Conservation (phyloP, 2,888 invertebrate species). For the Cantharis nigra region DNA sequence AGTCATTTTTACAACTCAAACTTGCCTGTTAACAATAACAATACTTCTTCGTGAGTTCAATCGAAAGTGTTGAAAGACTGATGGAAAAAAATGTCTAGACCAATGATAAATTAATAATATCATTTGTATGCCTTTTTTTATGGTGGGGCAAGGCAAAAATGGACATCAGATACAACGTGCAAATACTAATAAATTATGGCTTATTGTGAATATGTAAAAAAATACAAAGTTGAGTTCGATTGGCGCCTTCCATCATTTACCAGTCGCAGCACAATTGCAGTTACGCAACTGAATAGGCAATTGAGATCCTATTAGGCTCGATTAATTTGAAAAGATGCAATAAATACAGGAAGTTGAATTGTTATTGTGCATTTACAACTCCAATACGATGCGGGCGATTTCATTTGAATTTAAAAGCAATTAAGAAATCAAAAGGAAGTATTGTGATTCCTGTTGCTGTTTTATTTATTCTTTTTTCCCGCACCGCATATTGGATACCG, state of each 20-base stretch:
- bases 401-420: conserved; percentile 14
- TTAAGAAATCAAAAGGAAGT: neutral
- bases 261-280: conserved; percentile 33
- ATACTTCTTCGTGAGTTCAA: conserved; percentile 9
- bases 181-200: conserved; percentile 7
- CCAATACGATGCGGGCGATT: conserved; percentile 17
- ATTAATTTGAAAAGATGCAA: conserved; percentile 36
- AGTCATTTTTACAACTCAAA: conserved; percentile 14
- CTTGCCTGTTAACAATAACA: conserved; percentile 19
- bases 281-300: conserved; percentile 42
- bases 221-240: neutral
- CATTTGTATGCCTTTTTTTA: neutral
- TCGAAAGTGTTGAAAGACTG: conserved; percentile 24
- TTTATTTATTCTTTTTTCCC: no score
- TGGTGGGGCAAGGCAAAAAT: conserved; percentile 19
- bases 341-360: conserved; percentile 36
- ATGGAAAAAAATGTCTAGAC: conserved; percentile 12
- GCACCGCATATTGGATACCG: no score
- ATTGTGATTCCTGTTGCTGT: no score
- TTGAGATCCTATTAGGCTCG: conserved; percentile 41
- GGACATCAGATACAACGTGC: conserved; percentile 21
- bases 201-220: neutral
- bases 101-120: neutral
- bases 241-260: conserved; percentile 21
- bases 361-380: conserved; percentile 11